Percentiles rank a stretch among this genome's conserved stretches.
phyloP scores from a whole-genome alignment of 1,140 invertebrate genomes.

The Bombus difficillimus region DNA sequence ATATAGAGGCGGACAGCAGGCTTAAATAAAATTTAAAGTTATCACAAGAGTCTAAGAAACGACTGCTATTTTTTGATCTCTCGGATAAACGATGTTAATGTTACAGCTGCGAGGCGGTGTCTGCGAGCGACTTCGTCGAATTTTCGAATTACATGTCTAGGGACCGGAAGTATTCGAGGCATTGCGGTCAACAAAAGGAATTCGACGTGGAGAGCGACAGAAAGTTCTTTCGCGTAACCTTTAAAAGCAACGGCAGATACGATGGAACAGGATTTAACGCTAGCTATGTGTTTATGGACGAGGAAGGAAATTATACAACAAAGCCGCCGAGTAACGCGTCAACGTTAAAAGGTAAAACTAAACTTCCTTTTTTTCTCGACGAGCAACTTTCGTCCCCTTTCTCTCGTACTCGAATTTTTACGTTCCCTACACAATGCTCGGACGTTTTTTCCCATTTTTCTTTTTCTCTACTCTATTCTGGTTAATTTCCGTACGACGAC shows the following conservation, averaged over 20 bases:
- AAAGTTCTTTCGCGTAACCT: slow-evolving; percentile 96
- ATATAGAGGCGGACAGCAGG: not conserved
- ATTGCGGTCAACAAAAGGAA: slow-evolving; percentile 92
- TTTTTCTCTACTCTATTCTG: too few species aligned
- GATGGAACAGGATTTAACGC: slow-evolving; percentile 97
- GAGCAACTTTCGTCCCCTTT: not conserved
- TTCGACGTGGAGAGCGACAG: slow-evolving; percentile 93
- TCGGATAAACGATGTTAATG: not conserved
- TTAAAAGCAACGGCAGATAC: slow-evolving; percentile 95
- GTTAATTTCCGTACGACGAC: not conserved
- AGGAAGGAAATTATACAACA: slow-evolving; percentile 79
- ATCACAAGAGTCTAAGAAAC: not conserved
- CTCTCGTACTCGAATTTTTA: not conserved
- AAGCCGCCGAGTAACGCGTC: slow-evolving; percentile 76
- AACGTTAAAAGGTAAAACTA: slow-evolving; percentile 73
- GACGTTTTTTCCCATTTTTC: too few species aligned
- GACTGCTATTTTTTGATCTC: not conserved
- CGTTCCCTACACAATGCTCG: not conserved
- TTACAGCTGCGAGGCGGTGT: slow-evolving; percentile 91
- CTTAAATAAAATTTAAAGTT: not conserved
- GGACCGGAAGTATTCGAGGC: slow-evolving; percentile 92
- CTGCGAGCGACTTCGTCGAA: slow-evolving; percentile 96
- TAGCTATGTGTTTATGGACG: slow-evolving; percentile 90
- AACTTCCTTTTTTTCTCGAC: slow-evolving; percentile 7
- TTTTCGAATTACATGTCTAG: slow-evolving; percentile 95